These are phyloP conservation scores for Drosophila paranaensis DNA, from an alignment of 2,888 invertebrate genomes.

Conservation along the genomic window DNA sequence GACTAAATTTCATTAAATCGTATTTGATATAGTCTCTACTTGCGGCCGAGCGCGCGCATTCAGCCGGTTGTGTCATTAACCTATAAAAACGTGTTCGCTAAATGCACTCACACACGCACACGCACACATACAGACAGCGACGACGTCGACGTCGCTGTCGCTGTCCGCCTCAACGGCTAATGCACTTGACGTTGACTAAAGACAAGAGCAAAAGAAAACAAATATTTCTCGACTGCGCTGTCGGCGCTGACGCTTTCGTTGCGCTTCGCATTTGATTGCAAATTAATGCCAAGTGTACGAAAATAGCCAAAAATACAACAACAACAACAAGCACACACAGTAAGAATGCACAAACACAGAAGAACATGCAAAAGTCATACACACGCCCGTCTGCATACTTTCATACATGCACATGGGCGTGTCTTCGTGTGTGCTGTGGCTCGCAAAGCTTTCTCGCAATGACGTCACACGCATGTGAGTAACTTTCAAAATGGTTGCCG, in stretches of 20 bases:
- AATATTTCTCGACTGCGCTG: constrained; percentile 11
- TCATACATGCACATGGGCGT: background rate
- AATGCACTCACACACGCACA: constrained; percentile 38
- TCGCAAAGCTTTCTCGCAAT: constrained; percentile 51
- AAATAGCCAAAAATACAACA: constrained; percentile 60
- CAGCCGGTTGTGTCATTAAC: constrained; percentile 80
- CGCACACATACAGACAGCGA: constrained; percentile 5
- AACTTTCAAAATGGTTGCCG: constrained; percentile 60
- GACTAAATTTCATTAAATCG: constrained; percentile 27
- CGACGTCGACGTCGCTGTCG: constrained; percentile 9
- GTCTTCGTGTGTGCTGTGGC: constrained; percentile 12
- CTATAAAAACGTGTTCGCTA: constrained; percentile 81
- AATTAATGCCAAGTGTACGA: constrained; percentile 68
- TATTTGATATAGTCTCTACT: constrained; percentile 46
- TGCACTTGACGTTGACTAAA: constrained; percentile 51
- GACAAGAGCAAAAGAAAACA: constrained; percentile 11
- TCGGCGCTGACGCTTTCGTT: constrained; percentile 51
- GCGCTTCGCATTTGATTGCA: constrained; percentile 57
- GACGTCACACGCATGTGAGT: constrained; percentile 60
- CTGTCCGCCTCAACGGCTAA: constrained; percentile 24
- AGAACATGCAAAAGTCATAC: constrained; percentile 1
- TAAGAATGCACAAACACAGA: constrained; percentile 45
- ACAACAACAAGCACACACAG: constrained; percentile 8
- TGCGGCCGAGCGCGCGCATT: constrained; percentile 35
- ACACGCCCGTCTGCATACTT: background rate